Evolutionary conservation across 2,888 invertebrate species (phyloP).

Genomic region (Melanostoma mellinum): DNA sequence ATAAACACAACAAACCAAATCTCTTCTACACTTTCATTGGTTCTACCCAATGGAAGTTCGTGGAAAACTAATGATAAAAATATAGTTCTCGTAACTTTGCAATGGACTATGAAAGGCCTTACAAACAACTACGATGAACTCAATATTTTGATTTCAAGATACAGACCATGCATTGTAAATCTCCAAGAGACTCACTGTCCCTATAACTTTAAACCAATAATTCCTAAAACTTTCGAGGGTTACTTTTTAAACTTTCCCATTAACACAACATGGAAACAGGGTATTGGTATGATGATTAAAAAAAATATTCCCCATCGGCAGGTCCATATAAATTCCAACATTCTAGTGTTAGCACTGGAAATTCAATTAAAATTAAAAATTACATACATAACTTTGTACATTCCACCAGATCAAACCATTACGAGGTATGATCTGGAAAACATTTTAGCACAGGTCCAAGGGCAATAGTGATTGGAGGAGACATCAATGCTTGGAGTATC

Average conservation of each 20-base stretch:
- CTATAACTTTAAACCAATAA: not conserved
- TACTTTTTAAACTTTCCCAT: conserved; percentile 10
- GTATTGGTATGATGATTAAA: conserved; percentile 6
- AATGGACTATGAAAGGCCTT: conserved; percentile 13
- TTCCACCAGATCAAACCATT: conserved; percentile 12
- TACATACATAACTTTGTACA: conserved; percentile 17
- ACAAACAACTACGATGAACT: conserved; percentile 27
- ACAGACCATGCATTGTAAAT: conserved; percentile 19
- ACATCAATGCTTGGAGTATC: conserved; percentile 5
- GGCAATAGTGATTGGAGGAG: conserved; percentile 3
- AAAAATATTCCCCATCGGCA: conserved; percentile 18
- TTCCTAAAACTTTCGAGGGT: not conserved
- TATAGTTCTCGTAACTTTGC: conserved; percentile 14
- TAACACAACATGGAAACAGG: conserved; percentile 1
- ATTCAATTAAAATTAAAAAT: conserved; percentile 6
- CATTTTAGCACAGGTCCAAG: conserved; percentile 10
- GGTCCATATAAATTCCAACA: not conserved
- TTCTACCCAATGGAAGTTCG: not conserved
- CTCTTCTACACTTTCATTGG: not conserved
- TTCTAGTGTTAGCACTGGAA: conserved; percentile 3
- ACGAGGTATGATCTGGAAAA: conserved; percentile 10
- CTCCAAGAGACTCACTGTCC: conserved; percentile 28
- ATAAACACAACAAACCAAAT: not conserved
- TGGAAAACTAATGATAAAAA: conserved; percentile 1
- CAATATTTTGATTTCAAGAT: conserved; percentile 2